Conservation (phyloP, 2,797 vertebrate species). For the Tokudaia muenninki region DNA sequence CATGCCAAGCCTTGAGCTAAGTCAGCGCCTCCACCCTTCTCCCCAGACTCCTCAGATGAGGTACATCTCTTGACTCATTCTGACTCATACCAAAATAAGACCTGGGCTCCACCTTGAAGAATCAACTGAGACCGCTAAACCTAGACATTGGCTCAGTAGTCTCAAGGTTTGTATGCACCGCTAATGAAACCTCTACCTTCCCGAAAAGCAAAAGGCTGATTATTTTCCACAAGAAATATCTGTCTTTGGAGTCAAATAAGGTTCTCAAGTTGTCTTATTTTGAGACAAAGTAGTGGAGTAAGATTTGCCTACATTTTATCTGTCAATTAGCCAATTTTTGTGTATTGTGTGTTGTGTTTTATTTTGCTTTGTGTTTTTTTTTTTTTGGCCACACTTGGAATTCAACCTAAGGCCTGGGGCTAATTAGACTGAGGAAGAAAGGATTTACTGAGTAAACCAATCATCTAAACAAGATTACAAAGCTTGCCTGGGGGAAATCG, state of each 20-base stretch:
- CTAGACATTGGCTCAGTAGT: neutral
- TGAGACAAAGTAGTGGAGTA: neutral
- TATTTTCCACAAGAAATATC: neutral
- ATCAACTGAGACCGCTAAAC: neutral
- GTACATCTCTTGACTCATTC: neutral
- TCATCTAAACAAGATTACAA: constrained; percentile 45
- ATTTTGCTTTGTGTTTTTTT: neutral
- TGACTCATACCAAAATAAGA: neutral
- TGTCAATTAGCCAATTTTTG: neutral
- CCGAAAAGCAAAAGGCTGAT: neutral
- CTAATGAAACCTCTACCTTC: neutral
- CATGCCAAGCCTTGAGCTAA: constrained; percentile 50
- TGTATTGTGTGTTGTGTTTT: neutral
- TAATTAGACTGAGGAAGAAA: neutral
- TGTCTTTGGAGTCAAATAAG: neutral
- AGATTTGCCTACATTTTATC: neutral
- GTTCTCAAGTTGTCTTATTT: constrained; percentile 24
- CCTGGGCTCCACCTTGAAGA: neutral
- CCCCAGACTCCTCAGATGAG: neutral
- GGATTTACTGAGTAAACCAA: constrained; percentile 41
- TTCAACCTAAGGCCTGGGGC: neutral
- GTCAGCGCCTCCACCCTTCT: neutral
- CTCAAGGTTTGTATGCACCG: neutral
- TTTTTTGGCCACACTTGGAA: neutral
- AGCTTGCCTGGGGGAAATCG: constrained; percentile 30